Percentiles rank a stretch among this genome's conserved stretches.
Conservation (phyloP, 2,888 invertebrate genomes). For the Athrips mouffetella region DNA sequence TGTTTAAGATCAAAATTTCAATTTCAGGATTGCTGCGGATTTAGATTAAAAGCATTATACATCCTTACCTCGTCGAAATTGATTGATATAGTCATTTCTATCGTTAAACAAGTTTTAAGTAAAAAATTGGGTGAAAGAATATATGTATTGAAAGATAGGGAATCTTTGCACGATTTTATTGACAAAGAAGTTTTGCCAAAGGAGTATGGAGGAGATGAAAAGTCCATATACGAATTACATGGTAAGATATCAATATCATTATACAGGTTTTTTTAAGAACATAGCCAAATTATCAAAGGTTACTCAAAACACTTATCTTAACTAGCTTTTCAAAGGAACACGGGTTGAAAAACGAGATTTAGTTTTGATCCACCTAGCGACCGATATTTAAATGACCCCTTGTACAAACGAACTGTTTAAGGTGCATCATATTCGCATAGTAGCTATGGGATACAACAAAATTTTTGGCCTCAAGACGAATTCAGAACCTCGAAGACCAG, state of each 20-base stretch:
- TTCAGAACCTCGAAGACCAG: no score
- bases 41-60: slow-evolving; percentile 13
- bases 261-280: background rate
- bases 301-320: no score
- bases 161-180: slow-evolving; percentile 22
- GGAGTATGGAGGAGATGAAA: slow-evolving; percentile 53
- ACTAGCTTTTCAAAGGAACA: no score
- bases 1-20: no score
- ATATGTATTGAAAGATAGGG: background rate
- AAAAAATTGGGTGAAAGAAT: slow-evolving; percentile 11
- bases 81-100: background rate
- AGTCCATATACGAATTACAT: slow-evolving; percentile 18
- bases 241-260: background rate
- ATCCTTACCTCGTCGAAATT: slow-evolving; percentile 7
- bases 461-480: no score
- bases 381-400: no score
- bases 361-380: no score
- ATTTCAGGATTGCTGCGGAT: slow-evolving; percentile 15
- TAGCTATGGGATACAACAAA: no score
- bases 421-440: no score
- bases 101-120: slow-evolving; percentile 1
- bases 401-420: no score
- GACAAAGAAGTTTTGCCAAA: slow-evolving; percentile 42
- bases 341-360: no score
- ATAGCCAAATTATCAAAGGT: no score